Evolutionary conservation across 2,888 invertebrate genomes (phyloP).

Genomic region (Drosophila austrosaltans): DNA sequence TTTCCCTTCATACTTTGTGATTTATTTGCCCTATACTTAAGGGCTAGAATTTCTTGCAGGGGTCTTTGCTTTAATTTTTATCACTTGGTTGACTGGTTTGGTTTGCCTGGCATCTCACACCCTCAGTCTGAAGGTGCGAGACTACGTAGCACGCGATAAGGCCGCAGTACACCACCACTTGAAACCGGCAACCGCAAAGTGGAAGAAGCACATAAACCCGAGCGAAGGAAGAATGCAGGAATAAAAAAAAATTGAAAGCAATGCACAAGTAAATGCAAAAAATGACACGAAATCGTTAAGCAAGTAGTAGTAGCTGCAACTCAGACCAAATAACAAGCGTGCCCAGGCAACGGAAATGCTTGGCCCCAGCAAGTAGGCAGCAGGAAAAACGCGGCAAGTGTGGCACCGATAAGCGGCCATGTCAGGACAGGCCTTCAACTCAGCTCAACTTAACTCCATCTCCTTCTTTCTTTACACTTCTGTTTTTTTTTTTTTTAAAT

Average conservation of each 20-base stretch:
- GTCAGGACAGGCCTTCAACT: slow-evolving; percentile 43
- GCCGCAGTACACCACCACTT: slow-evolving; percentile 54
- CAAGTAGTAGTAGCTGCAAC: slow-evolving; percentile 44
- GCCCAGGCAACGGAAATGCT: slow-evolving; percentile 72
- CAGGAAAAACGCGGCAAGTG: slow-evolving; percentile 52
- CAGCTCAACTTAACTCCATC: slow-evolving; percentile 31
- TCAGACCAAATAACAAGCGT: slow-evolving; percentile 68
- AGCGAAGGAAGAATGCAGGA: slow-evolving; percentile 12
- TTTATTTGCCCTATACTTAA: slow-evolving; percentile 56
- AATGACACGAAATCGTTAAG: slow-evolving; percentile 78
- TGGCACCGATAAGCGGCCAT: slow-evolving; percentile 67
- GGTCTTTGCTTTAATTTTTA: slow-evolving; percentile 53
- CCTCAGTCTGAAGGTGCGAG: slow-evolving; percentile 62
- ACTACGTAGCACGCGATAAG: slow-evolving; percentile 74
- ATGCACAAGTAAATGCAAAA: slow-evolving; percentile 75
- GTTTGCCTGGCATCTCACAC: slow-evolving; percentile 28
- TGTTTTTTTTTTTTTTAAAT: slow-evolving; percentile 37
- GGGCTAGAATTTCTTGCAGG: slow-evolving; percentile 45
- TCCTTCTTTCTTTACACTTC: slow-evolving; percentile 24
- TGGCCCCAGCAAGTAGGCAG: slow-evolving; percentile 39
- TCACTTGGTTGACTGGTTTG: slow-evolving; percentile 35
- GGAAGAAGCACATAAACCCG: slow-evolving; percentile 13
- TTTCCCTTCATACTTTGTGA: slow-evolving; percentile 45
- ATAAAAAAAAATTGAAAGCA: slow-evolving; percentile 55
- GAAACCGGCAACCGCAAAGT: slow-evolving; percentile 56